Percentiles rank a stretch among this genome's conserved stretches.
Conservation (phyloP, 2,797 vertebrate genomes). For the Sylvia borin region DNA sequence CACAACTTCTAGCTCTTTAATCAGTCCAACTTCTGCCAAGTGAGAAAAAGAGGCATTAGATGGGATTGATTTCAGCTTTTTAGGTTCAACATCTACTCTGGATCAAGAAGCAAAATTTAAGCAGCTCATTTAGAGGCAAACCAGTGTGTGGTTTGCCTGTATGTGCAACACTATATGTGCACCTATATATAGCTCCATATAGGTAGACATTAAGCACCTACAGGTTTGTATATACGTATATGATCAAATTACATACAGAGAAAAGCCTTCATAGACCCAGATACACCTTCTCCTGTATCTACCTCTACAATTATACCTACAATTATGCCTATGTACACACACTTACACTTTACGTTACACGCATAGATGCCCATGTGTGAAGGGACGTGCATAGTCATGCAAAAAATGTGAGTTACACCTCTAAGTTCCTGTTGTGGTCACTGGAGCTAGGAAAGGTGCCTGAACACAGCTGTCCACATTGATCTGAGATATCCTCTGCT, state of each 20-base stretch:
- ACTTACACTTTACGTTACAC: background rate
- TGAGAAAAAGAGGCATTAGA: background rate
- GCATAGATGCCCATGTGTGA: accelerated
- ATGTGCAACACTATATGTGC: background rate
- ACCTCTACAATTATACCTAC: background rate
- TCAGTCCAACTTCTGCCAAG: background rate
- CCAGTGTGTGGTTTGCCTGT: too few relatives aligned
- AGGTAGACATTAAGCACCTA: background rate
- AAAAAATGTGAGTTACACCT: background rate
- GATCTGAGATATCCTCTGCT: background rate
- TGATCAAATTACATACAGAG: background rate
- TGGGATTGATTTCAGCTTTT: background rate
- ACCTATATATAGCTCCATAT: background rate
- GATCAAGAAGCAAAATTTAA: background rate
- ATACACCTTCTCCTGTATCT: background rate
- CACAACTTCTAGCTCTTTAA: background rate
- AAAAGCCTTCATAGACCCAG: background rate
- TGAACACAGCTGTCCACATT: background rate
- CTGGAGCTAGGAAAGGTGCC: background rate
- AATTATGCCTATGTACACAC: background rate
- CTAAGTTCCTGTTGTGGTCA: background rate
- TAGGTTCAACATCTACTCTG: background rate
- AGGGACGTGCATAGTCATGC: background rate
- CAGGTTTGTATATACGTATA: background rate
- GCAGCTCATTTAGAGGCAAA: accelerated